Evolutionary conservation across 2,113 vertebrate species (phyloP), one percentile per base, ranked within the genome.

Genomic region (Tringa solitaria): DNA sequence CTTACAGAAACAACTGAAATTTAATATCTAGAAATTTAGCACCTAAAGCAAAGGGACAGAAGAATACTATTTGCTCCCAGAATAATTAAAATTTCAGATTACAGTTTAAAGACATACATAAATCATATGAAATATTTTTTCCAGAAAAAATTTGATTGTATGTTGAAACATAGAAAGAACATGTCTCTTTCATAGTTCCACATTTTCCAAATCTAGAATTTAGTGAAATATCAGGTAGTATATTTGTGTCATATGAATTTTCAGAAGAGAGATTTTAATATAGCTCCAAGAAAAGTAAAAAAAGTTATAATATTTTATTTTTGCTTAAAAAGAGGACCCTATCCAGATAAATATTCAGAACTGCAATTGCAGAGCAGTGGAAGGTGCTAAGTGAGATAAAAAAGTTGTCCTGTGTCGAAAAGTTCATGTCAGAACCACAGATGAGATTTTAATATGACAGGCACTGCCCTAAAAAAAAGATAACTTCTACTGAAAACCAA

Each of bases 311-410:
- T 1, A 2, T n/a, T n/a, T 57, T 48, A 12, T 37, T 56, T 75
- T 26, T 1, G 2, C 72, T 2, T 11, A 19, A 28, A 27, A 28
- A 45, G 10, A 12, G 1, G 1, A 35, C 6, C 12, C 3, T 39
- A 63, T 7, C 7, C 4, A 59, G 19, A 67, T 35, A 77, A 84
- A 79, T 41, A 73, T 53, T 10, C 51, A 73, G 5, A 64, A n/a
- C 14, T 56, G 18, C 14, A 64, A 43, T 33, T 84, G 26, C 30
- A 84, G 23, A 70, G 9, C 24, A 51, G 9, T 43, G 12, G 22
- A 75, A 87, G 50, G 6, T 27, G 57, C 5, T 22, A 84, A 88
- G 12, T 8, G 59, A 56, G 50, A 60, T 16, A 7, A 60, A 80
- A 82, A 50, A 26, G 9, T 6, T 24, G 2, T 1, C 56, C 50